Percentiles rank a stretch among this genome's conserved stretches.
Evolutionary conservation across 2,888 invertebrate genomes (phyloP).

Genomic region (Drosophila gaucha): DNA sequence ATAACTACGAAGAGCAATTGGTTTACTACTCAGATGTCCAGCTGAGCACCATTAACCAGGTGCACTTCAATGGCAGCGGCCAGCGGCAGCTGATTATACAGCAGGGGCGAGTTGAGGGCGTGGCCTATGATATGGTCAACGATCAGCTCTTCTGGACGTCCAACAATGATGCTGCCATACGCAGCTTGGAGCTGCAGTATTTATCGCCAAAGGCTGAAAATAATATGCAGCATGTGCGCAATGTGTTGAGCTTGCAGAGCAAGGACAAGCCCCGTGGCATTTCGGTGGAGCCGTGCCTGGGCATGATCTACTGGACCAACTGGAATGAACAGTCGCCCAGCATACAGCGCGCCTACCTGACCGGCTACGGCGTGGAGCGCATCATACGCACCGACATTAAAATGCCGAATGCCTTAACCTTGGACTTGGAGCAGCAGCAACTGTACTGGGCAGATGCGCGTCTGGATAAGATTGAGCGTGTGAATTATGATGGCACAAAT

Average conservation of each 20-base stretch:
- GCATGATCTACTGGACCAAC: conserved; percentile 92
- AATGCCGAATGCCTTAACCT: conserved; percentile 93
- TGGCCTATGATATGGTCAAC: conserved; percentile 90
- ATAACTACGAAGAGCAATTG: conserved; percentile 89
- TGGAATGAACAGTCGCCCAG: conserved; percentile 93
- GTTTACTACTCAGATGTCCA: conserved; percentile 96
- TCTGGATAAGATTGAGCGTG: conserved; percentile 93
- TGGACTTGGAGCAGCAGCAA: conserved; percentile 91
- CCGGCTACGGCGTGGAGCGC: conserved; percentile 88
- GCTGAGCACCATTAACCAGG: conserved; percentile 92
- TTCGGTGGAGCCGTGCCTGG: conserved; percentile 92
- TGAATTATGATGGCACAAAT: conserved; percentile 91
- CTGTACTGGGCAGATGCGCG: conserved; percentile 95
- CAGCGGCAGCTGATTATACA: conserved; percentile 89
- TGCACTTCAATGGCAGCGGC: conserved; percentile 91
- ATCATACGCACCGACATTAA: conserved; percentile 92
- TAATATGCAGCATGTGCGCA: conserved; percentile 85
- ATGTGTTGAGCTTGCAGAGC: conserved; percentile 87
- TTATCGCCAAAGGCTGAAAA: conserved; percentile 61
- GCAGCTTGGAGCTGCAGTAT: conserved; percentile 79
- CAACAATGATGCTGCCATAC: conserved; percentile 90
- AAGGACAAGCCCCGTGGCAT: conserved; percentile 94
- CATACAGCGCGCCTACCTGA: conserved; percentile 91
- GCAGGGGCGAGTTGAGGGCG: conserved; percentile 94
- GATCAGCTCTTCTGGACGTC: conserved; percentile 94